phyloP scores from a whole-genome alignment of 2,113 vertebrate species.

The Illadopsis cleaveri region DNA sequence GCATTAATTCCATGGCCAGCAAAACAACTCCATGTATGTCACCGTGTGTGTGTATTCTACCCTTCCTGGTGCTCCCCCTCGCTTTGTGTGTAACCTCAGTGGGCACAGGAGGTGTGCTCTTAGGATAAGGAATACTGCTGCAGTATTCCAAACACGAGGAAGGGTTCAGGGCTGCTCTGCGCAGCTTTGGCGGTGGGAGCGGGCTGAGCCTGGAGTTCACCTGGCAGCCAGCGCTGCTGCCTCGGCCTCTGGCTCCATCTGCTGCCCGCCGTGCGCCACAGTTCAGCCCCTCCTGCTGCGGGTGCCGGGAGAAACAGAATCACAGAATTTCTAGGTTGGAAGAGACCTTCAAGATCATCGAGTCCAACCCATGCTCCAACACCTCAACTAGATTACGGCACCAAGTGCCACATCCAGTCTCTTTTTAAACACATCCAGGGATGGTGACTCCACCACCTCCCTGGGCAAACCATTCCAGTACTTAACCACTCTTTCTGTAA shows the following conservation, averaged over 20 bases:
- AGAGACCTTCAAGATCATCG: too few relatives aligned
- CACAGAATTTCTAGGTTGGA: too few relatives aligned
- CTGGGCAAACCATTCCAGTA: too few relatives aligned
- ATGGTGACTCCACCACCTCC: too few relatives aligned
- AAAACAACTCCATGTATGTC: fast-evolving
- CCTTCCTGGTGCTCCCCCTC: not conserved
- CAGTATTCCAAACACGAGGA: fast-evolving
- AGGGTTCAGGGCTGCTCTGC: not conserved
- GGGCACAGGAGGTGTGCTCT: not conserved
- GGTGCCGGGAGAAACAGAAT: not conserved
- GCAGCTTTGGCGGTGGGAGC: fast-evolving
- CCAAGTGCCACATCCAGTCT: too few relatives aligned
- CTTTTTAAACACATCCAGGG: too few relatives aligned
- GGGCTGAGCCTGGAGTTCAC: not conserved
- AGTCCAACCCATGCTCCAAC: too few relatives aligned
- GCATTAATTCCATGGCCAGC: not conserved
- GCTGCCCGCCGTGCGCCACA: not conserved
- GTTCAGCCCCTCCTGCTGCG: not conserved
- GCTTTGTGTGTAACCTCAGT: too few relatives aligned
- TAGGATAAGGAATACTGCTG: not conserved
- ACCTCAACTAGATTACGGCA: too few relatives aligned
- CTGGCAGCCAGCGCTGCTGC: not conserved
- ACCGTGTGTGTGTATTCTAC: fast-evolving
- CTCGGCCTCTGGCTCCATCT: conserved; percentile 62
- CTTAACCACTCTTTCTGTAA: too few relatives aligned